These are phyloP conservation scores for Drosophila erecta DNA, from an alignment of 1,140 invertebrate species.

Conservation along the genomic window DNA sequence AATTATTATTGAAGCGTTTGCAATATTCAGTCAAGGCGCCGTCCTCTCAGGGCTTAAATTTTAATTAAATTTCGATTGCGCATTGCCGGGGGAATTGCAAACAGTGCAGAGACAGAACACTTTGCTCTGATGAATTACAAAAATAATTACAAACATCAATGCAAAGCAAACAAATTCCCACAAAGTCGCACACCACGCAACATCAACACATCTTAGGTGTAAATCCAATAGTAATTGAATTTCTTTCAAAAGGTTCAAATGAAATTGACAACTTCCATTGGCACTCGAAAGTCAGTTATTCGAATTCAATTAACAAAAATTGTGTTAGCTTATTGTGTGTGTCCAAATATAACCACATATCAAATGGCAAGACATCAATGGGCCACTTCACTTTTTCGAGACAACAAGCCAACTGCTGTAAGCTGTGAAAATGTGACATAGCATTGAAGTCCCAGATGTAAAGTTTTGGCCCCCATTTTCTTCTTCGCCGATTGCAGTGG, in stretches of 20 bases:
- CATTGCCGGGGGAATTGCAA: slow-evolving; percentile 39
- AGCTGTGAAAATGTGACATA: slow-evolving; percentile 22
- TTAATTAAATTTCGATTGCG: slow-evolving; percentile 55
- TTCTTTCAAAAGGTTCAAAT: slow-evolving; percentile 16
- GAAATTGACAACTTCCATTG: slow-evolving; percentile 26
- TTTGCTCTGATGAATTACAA: slow-evolving; percentile 27
- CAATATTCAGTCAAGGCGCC: slow-evolving; percentile 22
- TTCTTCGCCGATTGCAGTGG: background rate
- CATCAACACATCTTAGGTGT: slow-evolving; percentile 28
- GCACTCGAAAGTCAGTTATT: slow-evolving; percentile 43
- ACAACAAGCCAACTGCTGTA: slow-evolving; percentile 23
- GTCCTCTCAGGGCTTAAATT: slow-evolving; percentile 39
- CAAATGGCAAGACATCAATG: slow-evolving; percentile 9
- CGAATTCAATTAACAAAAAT: slow-evolving; percentile 34
- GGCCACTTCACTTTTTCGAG: slow-evolving; percentile 25
- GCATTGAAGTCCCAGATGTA: slow-evolving; percentile 22
- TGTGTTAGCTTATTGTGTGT: slow-evolving; percentile 4
- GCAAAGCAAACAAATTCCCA: slow-evolving; percentile 9
- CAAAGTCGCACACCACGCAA: slow-evolving; percentile 11
- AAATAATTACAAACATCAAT: slow-evolving; percentile 44
- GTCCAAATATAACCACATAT: slow-evolving; percentile 12
- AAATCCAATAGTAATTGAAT: slow-evolving; percentile 67
- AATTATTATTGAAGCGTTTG: slow-evolving; percentile 36
- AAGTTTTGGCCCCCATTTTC: slow-evolving; percentile 8
- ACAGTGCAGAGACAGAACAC: slow-evolving; percentile 8